phyloP scores from a whole-genome alignment of 2,797 vertebrate genomes.

The Poeciliopsis infans region DNA sequence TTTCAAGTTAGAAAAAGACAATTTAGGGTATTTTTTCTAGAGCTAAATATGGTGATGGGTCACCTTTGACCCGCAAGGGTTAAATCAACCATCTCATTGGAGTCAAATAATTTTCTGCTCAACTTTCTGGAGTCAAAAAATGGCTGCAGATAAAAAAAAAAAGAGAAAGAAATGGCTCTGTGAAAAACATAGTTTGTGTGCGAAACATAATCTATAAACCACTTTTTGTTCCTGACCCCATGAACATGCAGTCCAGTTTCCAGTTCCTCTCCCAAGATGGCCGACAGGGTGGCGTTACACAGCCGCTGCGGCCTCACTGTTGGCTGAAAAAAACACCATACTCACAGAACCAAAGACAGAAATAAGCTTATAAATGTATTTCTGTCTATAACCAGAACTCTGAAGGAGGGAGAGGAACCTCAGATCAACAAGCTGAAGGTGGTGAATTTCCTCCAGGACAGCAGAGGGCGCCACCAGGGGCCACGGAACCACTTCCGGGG shows the following conservation, averaged over 20 bases:
- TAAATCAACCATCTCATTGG: not conserved
- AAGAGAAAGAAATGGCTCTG: not conserved
- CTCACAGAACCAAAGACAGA: not conserved
- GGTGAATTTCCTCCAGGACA: not conserved
- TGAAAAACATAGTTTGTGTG: not conserved
- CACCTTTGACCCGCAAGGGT: too few relatives aligned
- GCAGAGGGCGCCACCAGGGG: not conserved
- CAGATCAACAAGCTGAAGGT: not conserved
- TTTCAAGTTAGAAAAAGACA: too few relatives aligned
- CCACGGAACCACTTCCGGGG: conserved; percentile 33
- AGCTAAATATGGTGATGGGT: too few relatives aligned
- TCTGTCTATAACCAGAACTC: too few relatives aligned
- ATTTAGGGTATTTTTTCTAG: too few relatives aligned
- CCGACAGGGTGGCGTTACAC: not conserved
- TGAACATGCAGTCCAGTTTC: not conserved
- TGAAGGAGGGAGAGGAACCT: too few relatives aligned
- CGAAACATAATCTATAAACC: not conserved
- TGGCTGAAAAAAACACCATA: not conserved
- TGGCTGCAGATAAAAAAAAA: too few relatives aligned
- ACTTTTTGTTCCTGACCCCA: not conserved
- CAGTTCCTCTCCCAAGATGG: not conserved
- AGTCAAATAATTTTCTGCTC: not conserved
- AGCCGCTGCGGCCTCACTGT: not conserved
- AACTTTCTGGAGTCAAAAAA: too few relatives aligned
- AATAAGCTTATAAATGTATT: too few relatives aligned